These are phyloP conservation scores for Aphelinus certus DNA, from an alignment of 1,140 invertebrate genomes.

Conservation along the genomic window DNA sequence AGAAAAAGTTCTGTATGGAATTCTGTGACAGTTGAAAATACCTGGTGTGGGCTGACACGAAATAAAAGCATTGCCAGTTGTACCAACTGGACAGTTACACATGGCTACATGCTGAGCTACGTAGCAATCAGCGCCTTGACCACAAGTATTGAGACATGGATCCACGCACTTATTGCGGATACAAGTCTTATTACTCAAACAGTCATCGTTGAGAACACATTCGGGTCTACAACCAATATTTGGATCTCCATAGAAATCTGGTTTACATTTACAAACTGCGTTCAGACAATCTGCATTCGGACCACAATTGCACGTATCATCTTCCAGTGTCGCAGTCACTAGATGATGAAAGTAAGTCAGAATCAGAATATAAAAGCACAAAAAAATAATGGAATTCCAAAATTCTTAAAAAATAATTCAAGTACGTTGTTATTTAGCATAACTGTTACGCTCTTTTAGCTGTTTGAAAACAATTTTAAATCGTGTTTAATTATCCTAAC, in stretches of 20 bases:
- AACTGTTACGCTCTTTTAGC: slow-evolving; percentile 42
- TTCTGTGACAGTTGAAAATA: slow-evolving; percentile 60
- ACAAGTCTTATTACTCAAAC: slow-evolving; percentile 69
- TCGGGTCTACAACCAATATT: slow-evolving; percentile 69
- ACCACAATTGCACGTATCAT: slow-evolving; percentile 77
- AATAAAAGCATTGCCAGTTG: slow-evolving; percentile 75
- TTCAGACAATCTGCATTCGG: slow-evolving; percentile 68
- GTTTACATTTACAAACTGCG: slow-evolving; percentile 66
- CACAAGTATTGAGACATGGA: slow-evolving; percentile 71
- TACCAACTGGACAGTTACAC: slow-evolving; percentile 73
- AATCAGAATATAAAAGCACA: slow-evolving; percentile 72
- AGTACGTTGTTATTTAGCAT: slow-evolving; percentile 71
- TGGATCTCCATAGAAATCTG: slow-evolving; percentile 68
- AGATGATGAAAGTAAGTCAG: slow-evolving; percentile 80
- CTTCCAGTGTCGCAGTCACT: slow-evolving; percentile 76
- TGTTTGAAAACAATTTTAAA: not conserved
- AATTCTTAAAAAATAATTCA: slow-evolving; percentile 80
- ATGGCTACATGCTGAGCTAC: slow-evolving; percentile 79
- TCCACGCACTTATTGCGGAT: slow-evolving; percentile 70
- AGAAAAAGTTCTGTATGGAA: slow-evolving; percentile 47
- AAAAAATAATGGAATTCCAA: slow-evolving; percentile 77
- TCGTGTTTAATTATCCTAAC: not conserved
- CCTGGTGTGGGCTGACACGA: slow-evolving; percentile 64
- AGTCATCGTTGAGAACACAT: slow-evolving; percentile 69
- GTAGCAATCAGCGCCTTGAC: slow-evolving; percentile 67